These are phyloP conservation scores for Halcyon malimbica DNA, from an alignment of 2,113 vertebrate species.

Conservation along the genomic window DNA sequence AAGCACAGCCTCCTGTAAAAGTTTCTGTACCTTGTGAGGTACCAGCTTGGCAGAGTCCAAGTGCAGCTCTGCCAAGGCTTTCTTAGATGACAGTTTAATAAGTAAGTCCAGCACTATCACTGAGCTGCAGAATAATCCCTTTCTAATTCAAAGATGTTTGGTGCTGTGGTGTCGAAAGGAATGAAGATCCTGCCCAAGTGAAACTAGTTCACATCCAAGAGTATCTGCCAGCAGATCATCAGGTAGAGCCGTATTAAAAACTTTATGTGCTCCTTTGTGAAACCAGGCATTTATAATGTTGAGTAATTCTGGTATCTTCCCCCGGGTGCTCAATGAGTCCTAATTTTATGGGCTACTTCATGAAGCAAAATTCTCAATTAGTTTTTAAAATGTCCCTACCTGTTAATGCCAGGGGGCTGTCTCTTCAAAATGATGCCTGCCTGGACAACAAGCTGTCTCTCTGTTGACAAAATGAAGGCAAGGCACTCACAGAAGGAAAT, in stretches of 20 bases:
- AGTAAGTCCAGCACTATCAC: neutral
- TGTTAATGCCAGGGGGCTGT: neutral
- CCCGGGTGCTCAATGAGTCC: slow-evolving; percentile 3
- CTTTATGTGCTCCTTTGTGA: slow-evolving; percentile 18
- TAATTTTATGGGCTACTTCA: slow-evolving; percentile 36
- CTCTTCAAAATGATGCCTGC: neutral
- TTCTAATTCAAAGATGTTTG: neutral
- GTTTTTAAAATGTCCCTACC: slow-evolving; percentile 1
- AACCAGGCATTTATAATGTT: slow-evolving; percentile 33
- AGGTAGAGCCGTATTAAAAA: slow-evolving; percentile 1
- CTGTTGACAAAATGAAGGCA: neutral
- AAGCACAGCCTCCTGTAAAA: neutral
- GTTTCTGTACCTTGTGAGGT: neutral
- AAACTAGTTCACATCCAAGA: neutral
- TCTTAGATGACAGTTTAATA: neutral
- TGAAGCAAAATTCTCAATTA: slow-evolving; percentile 30
- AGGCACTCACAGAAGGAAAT: neutral
- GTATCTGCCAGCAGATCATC: slow-evolving; percentile 4
- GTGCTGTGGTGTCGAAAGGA: neutral
- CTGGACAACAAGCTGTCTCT: neutral
- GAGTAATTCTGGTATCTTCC: slow-evolving; percentile 16
- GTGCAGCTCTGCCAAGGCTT: neutral
- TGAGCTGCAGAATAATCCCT: neutral
- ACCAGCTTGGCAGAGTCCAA: neutral
- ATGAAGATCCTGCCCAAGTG: neutral